Conservation (phyloP, 1,140 invertebrate genomes). For the Saccostrea cuccullata region DNA sequence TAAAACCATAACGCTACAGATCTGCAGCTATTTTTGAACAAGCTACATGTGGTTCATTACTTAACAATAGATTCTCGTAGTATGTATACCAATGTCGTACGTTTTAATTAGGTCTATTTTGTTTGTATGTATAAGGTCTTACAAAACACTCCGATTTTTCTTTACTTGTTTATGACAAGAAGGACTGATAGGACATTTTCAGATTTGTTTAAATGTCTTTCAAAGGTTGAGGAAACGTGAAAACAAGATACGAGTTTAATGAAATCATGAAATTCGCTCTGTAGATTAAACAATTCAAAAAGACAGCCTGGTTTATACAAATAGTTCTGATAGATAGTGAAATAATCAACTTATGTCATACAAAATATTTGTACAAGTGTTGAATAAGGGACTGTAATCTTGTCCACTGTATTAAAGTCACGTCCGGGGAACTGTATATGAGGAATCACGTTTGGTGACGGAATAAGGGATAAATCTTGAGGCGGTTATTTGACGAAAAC, state of each 20-base stretch:
- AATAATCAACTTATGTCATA: too few species aligned
- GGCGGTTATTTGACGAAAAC: not conserved
- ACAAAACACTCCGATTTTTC: too few species aligned
- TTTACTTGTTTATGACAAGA: not conserved
- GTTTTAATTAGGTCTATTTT: too few species aligned
- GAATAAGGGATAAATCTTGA: not conserved
- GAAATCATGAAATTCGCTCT: not conserved
- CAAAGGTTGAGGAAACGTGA: not conserved
- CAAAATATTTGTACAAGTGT: slow-evolving; percentile 9
- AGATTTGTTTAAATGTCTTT: not conserved
- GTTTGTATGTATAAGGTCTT: too few species aligned
- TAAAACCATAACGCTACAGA: too few species aligned
- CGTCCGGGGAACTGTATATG: not conserved
- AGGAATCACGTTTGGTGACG: not conserved
- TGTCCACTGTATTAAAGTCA: not conserved
- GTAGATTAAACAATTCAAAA: not conserved
- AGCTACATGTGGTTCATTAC: too few species aligned
- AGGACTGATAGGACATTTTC: not conserved
- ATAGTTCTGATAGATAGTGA: not conserved
- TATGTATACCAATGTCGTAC: too few species aligned
- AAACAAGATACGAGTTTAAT: not conserved
- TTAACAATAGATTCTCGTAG: too few species aligned
- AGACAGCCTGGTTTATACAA: not conserved
- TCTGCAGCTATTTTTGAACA: too few species aligned
- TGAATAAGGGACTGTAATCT: not conserved